phyloP scores from a whole-genome alignment of 1,140 invertebrate species.

The Drosophila sproati region DNA sequence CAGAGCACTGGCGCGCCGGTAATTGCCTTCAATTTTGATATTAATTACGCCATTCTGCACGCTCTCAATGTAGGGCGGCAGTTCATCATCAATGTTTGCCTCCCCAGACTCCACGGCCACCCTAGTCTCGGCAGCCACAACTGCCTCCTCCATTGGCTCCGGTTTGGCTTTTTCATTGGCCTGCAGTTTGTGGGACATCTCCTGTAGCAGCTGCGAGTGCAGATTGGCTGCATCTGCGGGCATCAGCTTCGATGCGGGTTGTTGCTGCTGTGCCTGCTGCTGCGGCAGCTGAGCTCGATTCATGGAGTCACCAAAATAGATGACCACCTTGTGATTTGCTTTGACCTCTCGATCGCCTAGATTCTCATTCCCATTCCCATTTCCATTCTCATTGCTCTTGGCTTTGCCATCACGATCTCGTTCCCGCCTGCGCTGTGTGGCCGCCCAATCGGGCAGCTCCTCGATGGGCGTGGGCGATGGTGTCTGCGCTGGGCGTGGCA shows the following conservation, averaged over 20 bases:
- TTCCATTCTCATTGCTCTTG: constrained; percentile 16
- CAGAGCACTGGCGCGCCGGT: constrained; percentile 86
- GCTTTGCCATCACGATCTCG: constrained; percentile 2
- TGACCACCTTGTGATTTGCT: constrained; percentile 88
- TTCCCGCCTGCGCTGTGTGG: constrained; percentile 28
- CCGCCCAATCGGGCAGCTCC: constrained; percentile 69
- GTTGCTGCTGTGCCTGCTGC: constrained; percentile 11
- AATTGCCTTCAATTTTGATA: constrained; percentile 88
- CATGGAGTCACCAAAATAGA: constrained; percentile 89
- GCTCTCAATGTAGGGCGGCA: constrained; percentile 84
- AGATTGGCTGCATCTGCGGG: constrained; percentile 59
- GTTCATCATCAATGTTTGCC: constrained; percentile 85
- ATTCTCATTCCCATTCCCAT: constrained; percentile 23
- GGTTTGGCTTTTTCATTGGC: constrained; percentile 36
- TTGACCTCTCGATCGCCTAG: constrained; percentile 52
- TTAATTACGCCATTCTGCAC: constrained; percentile 87
- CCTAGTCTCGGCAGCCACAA: background rate
- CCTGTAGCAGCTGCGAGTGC: constrained; percentile 67
- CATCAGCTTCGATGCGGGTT: constrained; percentile 20
- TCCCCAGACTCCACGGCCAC: constrained; percentile 9
- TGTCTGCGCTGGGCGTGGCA: constrained; percentile 67
- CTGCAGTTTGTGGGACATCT: constrained; percentile 74
- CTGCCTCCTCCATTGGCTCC: background rate
- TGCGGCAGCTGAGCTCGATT: constrained; percentile 78
- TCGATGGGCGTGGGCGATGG: constrained; percentile 76